Percentiles rank a stretch among this genome's conserved stretches.
These are phyloP conservation scores for Herpetotheres cachinnans DNA, from an alignment of 2,113 vertebrate genomes.

Conservation along the genomic window DNA sequence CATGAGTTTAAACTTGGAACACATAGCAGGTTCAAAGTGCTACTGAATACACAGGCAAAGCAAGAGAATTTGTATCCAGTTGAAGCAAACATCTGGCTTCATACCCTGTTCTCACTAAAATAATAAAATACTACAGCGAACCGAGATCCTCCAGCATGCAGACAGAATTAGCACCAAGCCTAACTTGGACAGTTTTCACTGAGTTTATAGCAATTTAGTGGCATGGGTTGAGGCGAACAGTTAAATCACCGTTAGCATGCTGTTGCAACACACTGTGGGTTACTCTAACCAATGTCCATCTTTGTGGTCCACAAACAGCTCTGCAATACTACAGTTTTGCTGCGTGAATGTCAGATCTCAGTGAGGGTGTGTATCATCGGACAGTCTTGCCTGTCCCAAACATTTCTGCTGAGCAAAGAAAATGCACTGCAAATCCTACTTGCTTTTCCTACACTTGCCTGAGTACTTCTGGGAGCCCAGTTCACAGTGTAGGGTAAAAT, in stretches of 20 bases:
- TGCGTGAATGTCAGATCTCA: not conserved
- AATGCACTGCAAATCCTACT: not conserved
- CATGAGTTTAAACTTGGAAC: not conserved
- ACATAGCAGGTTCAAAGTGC: not conserved
- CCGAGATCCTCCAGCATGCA: not conserved
- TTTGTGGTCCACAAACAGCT: not conserved
- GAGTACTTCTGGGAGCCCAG: not conserved
- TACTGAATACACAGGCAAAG: not conserved
- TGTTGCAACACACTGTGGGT: not conserved
- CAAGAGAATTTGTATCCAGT: not conserved
- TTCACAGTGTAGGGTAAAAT: not conserved
- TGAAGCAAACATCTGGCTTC: not conserved
- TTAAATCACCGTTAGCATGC: not conserved
- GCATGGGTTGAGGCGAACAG: not conserved
- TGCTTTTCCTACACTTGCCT: not conserved
- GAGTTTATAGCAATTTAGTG: not conserved
- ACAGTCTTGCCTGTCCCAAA: not conserved
- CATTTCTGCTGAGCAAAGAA: not conserved
- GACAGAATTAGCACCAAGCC: not conserved
- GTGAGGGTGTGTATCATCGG: not conserved
- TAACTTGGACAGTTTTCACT: not conserved
- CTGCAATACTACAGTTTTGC: not conserved
- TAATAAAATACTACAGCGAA: not conserved
- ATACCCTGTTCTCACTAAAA: not conserved
- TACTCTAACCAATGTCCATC: not conserved